These are phyloP conservation scores for Rhabdophis nuchalis DNA, from an alignment of 2,797 vertebrate species.

Conservation along the genomic window DNA sequence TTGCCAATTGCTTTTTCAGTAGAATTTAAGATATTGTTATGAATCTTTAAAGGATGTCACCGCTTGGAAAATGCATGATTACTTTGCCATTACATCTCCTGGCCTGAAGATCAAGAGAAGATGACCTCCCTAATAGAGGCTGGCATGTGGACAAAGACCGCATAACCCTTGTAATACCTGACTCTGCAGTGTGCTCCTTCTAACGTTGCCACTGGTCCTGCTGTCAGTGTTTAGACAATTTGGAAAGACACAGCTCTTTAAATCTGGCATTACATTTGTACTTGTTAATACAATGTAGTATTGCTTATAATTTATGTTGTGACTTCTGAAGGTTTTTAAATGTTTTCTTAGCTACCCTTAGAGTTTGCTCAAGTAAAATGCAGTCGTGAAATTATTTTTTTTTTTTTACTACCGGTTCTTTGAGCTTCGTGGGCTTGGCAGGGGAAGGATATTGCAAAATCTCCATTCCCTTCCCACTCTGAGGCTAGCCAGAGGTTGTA, in stretches of 20 bases:
- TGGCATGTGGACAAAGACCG: background rate
- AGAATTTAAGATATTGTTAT: background rate
- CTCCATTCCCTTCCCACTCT: too few relatives aligned
- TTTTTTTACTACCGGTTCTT: too few relatives aligned
- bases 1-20: background rate
- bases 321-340: background rate
- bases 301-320: background rate
- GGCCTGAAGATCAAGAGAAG: background rate
- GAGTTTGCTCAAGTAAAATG: too few relatives aligned
- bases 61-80: background rate
- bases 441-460: too few relatives aligned
- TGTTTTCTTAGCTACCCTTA: background rate
- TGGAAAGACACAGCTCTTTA: background rate
- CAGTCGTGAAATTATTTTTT: too few relatives aligned
- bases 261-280: background rate
- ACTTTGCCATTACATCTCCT: background rate
- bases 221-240: background rate
- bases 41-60: background rate
- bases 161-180: background rate
- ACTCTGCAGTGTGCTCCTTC: background rate
- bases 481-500: too few relatives aligned
- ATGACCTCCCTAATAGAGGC: background rate
- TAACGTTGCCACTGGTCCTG: background rate
- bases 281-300: background rate
- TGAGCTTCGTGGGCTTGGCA: too few relatives aligned